Evolutionary conservation across 1,140 invertebrate species (phyloP).

Genomic region (Drosophila equinoxialis): DNA sequence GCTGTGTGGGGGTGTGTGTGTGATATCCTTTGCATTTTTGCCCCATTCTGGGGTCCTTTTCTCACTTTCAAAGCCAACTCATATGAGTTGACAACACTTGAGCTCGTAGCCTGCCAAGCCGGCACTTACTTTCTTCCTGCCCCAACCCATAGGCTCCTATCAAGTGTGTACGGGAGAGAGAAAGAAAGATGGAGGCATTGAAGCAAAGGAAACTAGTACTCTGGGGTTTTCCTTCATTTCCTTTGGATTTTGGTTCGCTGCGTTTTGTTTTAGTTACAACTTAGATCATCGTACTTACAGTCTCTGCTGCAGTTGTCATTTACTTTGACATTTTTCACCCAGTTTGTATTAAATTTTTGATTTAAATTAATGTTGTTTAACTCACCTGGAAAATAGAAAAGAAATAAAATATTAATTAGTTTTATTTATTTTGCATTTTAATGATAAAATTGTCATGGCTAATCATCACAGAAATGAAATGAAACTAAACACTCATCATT

Average conservation of each 20-base stretch:
- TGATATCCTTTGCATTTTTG: constrained; percentile 40
- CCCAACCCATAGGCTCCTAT: background rate
- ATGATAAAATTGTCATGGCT: background rate
- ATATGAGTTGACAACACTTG: constrained; percentile 36
- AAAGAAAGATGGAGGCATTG: background rate
- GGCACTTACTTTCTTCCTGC: constrained; percentile 1
- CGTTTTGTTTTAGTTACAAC: constrained; percentile 8
- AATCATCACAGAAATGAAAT: constrained; percentile 8
- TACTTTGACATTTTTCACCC: constrained; percentile 13
- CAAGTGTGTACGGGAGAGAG: background rate
- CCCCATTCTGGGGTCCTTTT: constrained; percentile 17
- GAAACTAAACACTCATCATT: background rate
- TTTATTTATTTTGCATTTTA: background rate
- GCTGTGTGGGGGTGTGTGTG: constrained; percentile 15
- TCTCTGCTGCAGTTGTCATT: constrained; percentile 35
- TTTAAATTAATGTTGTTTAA: constrained; percentile 23
- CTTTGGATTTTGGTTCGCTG: constrained; percentile 4
- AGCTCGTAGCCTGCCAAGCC: constrained; percentile 1
- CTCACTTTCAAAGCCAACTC: constrained; percentile 37
- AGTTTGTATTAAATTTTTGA: constrained; percentile 1
- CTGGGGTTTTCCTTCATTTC: background rate
- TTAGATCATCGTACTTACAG: constrained; percentile 63
- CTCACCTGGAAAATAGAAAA: constrained; percentile 61
- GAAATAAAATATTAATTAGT: constrained; percentile 4
- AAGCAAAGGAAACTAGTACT: background rate